phyloP scores from a whole-genome alignment of 2,888 invertebrate species.

The Erpobdella octoculata region DNA sequence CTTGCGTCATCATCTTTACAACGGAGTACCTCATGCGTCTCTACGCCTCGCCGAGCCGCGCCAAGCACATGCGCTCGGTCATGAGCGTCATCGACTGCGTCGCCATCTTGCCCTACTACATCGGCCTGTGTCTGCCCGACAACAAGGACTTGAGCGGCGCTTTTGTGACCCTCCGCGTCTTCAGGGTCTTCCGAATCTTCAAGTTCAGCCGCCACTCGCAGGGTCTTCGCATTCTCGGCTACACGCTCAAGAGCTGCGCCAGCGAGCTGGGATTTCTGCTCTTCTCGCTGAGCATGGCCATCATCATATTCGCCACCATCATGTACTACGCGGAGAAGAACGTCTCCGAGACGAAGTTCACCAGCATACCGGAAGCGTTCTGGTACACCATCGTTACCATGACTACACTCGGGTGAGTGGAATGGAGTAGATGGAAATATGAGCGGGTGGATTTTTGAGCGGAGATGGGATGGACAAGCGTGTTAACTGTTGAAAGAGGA shows the following conservation, averaged over 20 bases:
- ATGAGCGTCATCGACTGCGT: slow-evolving; percentile 99
- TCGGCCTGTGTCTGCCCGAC: slow-evolving; percentile 81
- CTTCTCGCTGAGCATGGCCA: slow-evolving; percentile 98
- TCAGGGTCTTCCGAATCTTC: slow-evolving; percentile 98
- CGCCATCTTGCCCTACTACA: slow-evolving; percentile 96
- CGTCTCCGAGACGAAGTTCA: slow-evolving; percentile 90
- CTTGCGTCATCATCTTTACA: slow-evolving; percentile 99
- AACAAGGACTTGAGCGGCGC: slow-evolving; percentile 98
- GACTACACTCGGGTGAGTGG: slow-evolving; percentile 87
- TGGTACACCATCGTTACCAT: slow-evolving; percentile 99
- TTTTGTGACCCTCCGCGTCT: slow-evolving; percentile 95
- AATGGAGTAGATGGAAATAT: background rate
- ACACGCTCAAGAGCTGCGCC: slow-evolving; percentile 96
- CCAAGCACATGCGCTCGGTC: slow-evolving; percentile 92
- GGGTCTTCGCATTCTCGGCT: slow-evolving; percentile 93
- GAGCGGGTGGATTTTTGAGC: background rate
- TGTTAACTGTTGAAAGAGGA: background rate
- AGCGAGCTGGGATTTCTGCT: slow-evolving; percentile 97
- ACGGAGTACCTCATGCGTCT: slow-evolving; percentile 71
- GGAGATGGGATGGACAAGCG: background rate
- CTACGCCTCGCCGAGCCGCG: slow-evolving; percentile 92
- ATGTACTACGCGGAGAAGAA: slow-evolving; percentile 99
- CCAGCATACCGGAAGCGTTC: slow-evolving; percentile 97
- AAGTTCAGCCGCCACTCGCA: slow-evolving; percentile 99
- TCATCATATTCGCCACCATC: slow-evolving; percentile 98